A percentile compares a stretch with the other conserved stretches of the same genome.
Evolutionary conservation across 64 coral and sea anemone species (phyloP).

Genomic region (Actinia equina): DNA sequence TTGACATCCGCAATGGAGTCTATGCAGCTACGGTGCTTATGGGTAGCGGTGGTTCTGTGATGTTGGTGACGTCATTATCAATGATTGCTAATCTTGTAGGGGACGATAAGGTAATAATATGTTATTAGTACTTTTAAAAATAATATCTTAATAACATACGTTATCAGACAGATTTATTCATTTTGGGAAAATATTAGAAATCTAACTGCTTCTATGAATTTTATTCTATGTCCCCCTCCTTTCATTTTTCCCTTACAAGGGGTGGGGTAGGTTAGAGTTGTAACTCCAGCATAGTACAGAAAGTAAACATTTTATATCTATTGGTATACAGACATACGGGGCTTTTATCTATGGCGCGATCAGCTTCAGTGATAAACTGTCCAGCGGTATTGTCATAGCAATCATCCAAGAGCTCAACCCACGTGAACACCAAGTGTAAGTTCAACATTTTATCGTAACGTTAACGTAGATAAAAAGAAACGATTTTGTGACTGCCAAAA

Average conservation of each 20-base stretch:
- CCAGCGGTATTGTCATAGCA: constrained; percentile 72
- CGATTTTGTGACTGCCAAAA: too few species aligned
- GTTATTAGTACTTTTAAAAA: too few species aligned
- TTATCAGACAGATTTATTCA: background rate
- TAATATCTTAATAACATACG: background rate
- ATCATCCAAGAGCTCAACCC: constrained; percentile 86
- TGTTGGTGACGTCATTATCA: constrained; percentile 63
- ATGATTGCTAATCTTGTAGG: constrained; percentile 56
- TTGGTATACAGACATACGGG: constrained; percentile 37
- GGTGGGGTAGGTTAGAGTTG: too few species aligned
- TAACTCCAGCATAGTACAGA: background rate
- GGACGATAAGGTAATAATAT: constrained; percentile 55
- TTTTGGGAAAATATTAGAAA: background rate
- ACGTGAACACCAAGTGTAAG: constrained; percentile 60
- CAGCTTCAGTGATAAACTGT: constrained; percentile 77
- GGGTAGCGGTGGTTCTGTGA: constrained; percentile 72
- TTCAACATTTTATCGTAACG: background rate
- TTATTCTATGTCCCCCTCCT: background rate
- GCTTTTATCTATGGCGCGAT: constrained; percentile 86
- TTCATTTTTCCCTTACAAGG: background rate
- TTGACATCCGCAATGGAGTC: constrained; percentile 34
- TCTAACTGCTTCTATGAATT: background rate
- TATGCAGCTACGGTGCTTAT: constrained; percentile 67
- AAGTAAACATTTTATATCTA: background rate
- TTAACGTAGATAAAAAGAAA: background rate